Percentiles rank a stretch among this genome's conserved stretches.
phyloP scores from a whole-genome alignment of 2,888 invertebrate species.

The Linnaemya vulpina region DNA sequence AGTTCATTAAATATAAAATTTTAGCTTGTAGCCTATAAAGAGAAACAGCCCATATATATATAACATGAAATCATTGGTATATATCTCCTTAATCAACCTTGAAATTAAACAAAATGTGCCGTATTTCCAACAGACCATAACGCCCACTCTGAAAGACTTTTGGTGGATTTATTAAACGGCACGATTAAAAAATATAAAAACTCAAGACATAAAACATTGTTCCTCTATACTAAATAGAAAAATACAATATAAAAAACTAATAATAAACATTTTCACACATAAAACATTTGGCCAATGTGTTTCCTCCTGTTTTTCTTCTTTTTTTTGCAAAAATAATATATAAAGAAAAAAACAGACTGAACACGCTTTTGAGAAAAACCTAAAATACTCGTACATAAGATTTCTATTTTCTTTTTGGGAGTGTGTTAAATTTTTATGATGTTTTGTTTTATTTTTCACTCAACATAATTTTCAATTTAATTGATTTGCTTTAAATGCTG shows the following conservation, averaged over 20 bases:
- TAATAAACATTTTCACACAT: constrained; percentile 19
- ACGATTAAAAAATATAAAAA: constrained; percentile 6
- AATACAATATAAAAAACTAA: not conserved
- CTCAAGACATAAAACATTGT: constrained; percentile 5
- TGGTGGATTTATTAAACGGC: constrained; percentile 27
- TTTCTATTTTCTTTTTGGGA: not conserved
- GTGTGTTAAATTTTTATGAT: constrained; percentile 12
- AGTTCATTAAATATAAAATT: too few species aligned
- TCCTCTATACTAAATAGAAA: constrained; percentile 27
- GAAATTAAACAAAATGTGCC: constrained; percentile 29
- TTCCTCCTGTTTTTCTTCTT: constrained; percentile 8
- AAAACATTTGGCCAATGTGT: constrained; percentile 37
- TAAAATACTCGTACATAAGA: not conserved
- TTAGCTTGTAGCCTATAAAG: too few species aligned
- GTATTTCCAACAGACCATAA: constrained; percentile 26
- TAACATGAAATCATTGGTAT: constrained; percentile 19
- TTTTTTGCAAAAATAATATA: constrained; percentile 1
- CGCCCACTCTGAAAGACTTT: constrained; percentile 41
- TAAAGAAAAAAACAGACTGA: not conserved
- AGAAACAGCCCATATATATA: not conserved
- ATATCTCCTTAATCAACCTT: constrained; percentile 53
- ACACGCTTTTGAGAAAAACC: constrained; percentile 51
- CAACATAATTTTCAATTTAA: constrained; percentile 37
- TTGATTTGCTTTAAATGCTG: constrained; percentile 58
- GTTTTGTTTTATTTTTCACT: constrained; percentile 1